Evolutionary conservation across 1,140 invertebrate genomes (phyloP).

Genomic region (Papilio machaon): DNA sequence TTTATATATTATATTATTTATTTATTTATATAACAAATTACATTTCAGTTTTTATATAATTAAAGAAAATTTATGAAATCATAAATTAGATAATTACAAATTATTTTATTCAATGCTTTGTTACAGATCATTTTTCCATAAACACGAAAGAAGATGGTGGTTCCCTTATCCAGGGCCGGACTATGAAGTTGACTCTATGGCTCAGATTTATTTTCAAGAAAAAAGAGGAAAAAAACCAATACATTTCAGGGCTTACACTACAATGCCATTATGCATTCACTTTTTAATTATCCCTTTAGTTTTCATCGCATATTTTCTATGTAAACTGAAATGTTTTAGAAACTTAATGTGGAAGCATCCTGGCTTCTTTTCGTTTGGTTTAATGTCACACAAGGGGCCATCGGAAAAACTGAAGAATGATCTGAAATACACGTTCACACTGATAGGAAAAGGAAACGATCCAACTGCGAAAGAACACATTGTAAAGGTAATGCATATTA

Average conservation of each 20-base stretch:
- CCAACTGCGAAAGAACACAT: conserved; percentile 83
- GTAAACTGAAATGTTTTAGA: conserved; percentile 82
- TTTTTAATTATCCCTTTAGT: conserved; percentile 82
- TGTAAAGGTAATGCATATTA: conserved; percentile 45
- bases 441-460: conserved; percentile 89
- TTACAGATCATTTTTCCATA: conserved; percentile 84
- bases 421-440: conserved; percentile 85
- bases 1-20: no score
- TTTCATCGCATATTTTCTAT: conserved; percentile 85
- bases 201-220: conserved; percentile 88
- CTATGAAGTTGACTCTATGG: conserved; percentile 88
- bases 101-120: background rate
- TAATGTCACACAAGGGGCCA: conserved; percentile 86
- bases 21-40: no score
- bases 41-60: no score
- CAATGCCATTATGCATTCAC: conserved; percentile 75
- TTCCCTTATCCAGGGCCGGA: conserved; percentile 91
- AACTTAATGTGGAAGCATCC: conserved; percentile 85
- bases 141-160: conserved; percentile 85
- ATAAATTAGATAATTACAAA: no score
- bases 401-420: conserved; percentile 84
- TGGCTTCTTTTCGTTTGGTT: conserved; percentile 87
- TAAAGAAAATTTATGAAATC: no score
- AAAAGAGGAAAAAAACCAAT: conserved; percentile 87
- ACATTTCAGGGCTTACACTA: conserved; percentile 84